Evolutionary conservation across 1,140 invertebrate species (phyloP), one percentile per base, ranked within the genome.

Genomic region (Gonatopus flavifemur): DNA sequence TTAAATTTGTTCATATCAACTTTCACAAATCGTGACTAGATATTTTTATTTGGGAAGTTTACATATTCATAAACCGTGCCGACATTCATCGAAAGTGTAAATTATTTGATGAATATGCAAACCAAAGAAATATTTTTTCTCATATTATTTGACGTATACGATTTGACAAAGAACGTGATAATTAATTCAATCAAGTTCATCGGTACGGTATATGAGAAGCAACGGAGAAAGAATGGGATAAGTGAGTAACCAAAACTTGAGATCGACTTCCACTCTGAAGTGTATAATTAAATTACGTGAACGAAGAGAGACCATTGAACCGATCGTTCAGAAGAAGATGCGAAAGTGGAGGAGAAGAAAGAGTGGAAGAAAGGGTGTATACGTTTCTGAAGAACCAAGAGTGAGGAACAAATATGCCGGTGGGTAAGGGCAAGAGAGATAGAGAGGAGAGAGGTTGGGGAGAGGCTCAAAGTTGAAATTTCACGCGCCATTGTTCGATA

Each of bases 401-500:
- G 24, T 3, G 22, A 32, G 36, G n/a, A 7, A 28, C n/a, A 15
- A 8, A 12, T 16, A 36, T 20, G 36, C 39, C 20, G 28, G 13
- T 35, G 24, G 5, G 32, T 33, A 25, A 51, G 16, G 19, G n/a
- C 37, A 12, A 31, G 32, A 15, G 43, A 32, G 44, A 36, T 44
- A 21, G 24, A 33, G 37, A 33, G 30, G 28, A 43, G 57, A 49
- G 37, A 32, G 37, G 10, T 20, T 20, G 12, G 36, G 50, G 45
- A 60, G 57, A 56, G 62, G 64, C 67, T 71, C 66, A 70, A 74
- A 74, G 72, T 74, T 72, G 71, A 74, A 76, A 74, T 76, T 76
- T 76, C 72, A 74, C 69, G 70, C 69, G 68, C 70, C 70, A 76
- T 76, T 76, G 73, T 76, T 76, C 70, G 69, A 73, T 73, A 59